Evolutionary conservation across 35 echinoderm and acorn worm genomes (phyloP), one percentile per base, ranked within the genome.

Genomic region (Acanthaster planci): DNA sequence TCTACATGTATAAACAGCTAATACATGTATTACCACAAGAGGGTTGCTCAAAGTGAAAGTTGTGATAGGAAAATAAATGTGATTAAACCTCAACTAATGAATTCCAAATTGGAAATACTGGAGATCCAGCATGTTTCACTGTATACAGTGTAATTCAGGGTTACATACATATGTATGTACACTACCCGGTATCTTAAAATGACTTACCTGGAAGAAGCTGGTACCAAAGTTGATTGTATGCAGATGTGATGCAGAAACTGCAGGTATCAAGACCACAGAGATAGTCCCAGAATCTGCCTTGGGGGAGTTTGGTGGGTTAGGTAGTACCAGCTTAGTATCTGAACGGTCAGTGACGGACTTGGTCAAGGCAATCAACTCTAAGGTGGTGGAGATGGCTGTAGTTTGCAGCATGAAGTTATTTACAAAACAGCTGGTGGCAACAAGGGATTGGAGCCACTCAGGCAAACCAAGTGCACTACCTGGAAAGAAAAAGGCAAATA

Each of bases 281-380:
- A 94, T 90, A 2, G 86, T 94, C 8, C 87, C 96, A 0, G 88
- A 86, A 2, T 87, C 60, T 7, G 81, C 76, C 21, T 87, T 84
- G 26, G 95, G 95, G 16, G 86, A 91, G 40, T 91, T 94, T 30
- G 96, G 92, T 16, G 96, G 96, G 55, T 93, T 91, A 29, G 91
- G 92, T 12, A 94, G 54, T 7, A 94, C 86, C 58, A 93, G 80
- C 44, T 94, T 87, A 21, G 38, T 97, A 27, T 87, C 84, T 16
- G 93, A 95, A 76, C 72, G 82, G n/a, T 85, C 85, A 7, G 83
- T 81, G 31, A 99, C 96, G 38, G 96, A 97, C 35, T 91, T 94
- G 38, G 96, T 99, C 84, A 94, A 40, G 26, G 85, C 89, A 12
- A 99, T 99, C 54, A 99, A 85, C 53, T 99, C 96, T 77, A 99